A percentile compares a stretch with the other conserved stretches of the same genome.
Evolutionary conservation across 1,140 invertebrate genomes (phyloP).

Genomic region (Globodera ellingtonae): DNA sequence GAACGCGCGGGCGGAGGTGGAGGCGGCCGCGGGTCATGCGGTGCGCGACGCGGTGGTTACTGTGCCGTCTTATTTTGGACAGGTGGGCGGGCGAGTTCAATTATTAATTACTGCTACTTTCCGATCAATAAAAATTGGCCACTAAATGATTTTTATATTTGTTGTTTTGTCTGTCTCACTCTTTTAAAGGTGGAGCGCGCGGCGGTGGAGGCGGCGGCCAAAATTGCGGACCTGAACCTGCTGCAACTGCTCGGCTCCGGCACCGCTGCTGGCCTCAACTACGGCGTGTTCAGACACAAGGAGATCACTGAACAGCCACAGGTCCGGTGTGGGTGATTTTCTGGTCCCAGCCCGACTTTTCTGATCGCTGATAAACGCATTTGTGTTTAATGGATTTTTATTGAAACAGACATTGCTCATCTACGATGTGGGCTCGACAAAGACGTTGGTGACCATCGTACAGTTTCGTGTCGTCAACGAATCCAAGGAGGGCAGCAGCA

Average conservation of each 20-base stretch:
- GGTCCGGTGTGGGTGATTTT: slow-evolving; percentile 14
- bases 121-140: no score
- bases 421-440: slow-evolving; percentile 93
- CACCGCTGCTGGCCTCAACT: slow-evolving; percentile 84
- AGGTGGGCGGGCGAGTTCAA: slow-evolving; percentile 65
- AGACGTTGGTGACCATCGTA: slow-evolving; percentile 85
- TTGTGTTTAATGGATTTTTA: background rate
- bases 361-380: background rate
- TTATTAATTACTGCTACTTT: no score
- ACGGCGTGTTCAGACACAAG: slow-evolving; percentile 90
- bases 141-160: background rate
- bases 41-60: slow-evolving; percentile 93
- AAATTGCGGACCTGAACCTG: slow-evolving; percentile 83
- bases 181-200: slow-evolving; percentile 75
- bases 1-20: slow-evolving; percentile 59
- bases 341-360: no score
- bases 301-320: slow-evolving; percentile 91
- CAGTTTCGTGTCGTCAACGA: slow-evolving; percentile 85
- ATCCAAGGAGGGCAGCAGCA: slow-evolving; percentile 69
- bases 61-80: slow-evolving; percentile 92
- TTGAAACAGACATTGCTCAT: slow-evolving; percentile 78
- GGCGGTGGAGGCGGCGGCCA: slow-evolving; percentile 81
- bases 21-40: slow-evolving; percentile 65
- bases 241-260: slow-evolving; percentile 67
- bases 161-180: background rate